Base-by-base conservation (phyloP, 2,113 vertebrate species). In the Chinchilla lanigera region DNA sequence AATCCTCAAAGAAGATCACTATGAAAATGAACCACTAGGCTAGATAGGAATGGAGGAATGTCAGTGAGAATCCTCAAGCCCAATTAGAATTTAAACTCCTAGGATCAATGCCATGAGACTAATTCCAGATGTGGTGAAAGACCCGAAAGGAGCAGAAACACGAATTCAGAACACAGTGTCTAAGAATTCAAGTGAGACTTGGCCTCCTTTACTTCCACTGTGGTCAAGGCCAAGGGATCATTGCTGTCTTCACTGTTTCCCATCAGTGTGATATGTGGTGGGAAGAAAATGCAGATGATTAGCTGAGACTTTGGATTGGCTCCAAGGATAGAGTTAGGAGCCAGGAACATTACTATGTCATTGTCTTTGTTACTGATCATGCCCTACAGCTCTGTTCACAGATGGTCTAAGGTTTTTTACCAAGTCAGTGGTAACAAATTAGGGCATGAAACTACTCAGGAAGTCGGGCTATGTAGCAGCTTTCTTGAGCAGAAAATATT, bases 321-420 rank as follows among this genome's bases (percentile, higher is more conserved):
- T 92, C 78, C 83, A 95, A 83, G 86, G 89, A 61, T 33, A 9
- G 28, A 47, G 24, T 47, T 5, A 73, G 38, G 71, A 97, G 56
- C 30, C 61, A 54, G 65, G 28, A 77, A 60, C 82, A 16, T 69
- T 56, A 65, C n/a, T 60, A 1, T 73, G 65, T 82, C 69, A 9
- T n/a, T 78, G 60, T 38, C n/a, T 92, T 63, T 71, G 73, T 28
- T 67, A 58, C 44, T 58, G 71, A 78, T 86, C 60, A 56, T 92
- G 84, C 81, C 94, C 82, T 52, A 50, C 73, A 91, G 60, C 75
- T 88, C 78, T 89, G 50, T 89, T 44, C 90, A 75, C 95, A 96
- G 97, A 94, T 95, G 96, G 89, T 96, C 67, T 93, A 83, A 92
- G 67, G 58, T 61, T 96, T 52, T 93, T 86, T 61, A 94, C 88